Conservation (phyloP, 2,888 invertebrate species). For the Hyalella azteca region DNA sequence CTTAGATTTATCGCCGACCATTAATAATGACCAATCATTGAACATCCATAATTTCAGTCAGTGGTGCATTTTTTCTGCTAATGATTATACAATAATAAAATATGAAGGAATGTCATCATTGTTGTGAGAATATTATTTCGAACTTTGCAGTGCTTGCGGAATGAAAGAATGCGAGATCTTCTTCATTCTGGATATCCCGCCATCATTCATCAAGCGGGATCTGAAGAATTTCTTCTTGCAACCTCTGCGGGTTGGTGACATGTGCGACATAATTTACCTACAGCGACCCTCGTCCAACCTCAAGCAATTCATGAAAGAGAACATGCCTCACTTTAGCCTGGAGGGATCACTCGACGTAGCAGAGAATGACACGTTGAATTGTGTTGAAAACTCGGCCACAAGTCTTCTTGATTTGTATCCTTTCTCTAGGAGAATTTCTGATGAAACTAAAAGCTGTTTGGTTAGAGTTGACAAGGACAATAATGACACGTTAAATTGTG, state of each 20-base stretch:
- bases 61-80: neutral
- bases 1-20: no score
- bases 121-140: no score
- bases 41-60: no score
- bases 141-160: neutral
- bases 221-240: neutral
- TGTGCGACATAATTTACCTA: constrained; percentile 9
- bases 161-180: neutral
- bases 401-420: constrained; percentile 9
- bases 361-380: neutral
- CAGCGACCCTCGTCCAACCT: neutral
- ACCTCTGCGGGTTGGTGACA: neutral
- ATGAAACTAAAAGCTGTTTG: neutral
- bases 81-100: neutral
- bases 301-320: neutral
- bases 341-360: neutral
- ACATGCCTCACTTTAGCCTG: neutral
- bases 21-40: no score
- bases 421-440: neutral
- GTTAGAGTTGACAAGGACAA: no score
- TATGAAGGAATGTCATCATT: neutral
- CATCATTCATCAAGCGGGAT: neutral
- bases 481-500: no score
- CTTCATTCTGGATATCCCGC: neutral
- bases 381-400: neutral